Conservation (phyloP, 2,797 vertebrate genomes). For the Hydrophis major region DNA sequence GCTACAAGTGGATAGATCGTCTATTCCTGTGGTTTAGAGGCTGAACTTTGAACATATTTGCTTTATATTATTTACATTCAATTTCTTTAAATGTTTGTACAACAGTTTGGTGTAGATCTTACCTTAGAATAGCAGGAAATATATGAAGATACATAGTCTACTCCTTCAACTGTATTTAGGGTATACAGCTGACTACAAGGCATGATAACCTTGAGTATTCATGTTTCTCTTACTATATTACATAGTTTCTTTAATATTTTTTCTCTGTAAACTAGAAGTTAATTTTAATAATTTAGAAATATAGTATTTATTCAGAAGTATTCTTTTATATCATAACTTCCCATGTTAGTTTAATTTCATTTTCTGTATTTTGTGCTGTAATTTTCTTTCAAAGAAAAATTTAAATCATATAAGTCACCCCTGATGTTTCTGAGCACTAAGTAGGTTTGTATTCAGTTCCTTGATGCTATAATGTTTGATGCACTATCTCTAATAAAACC, state of each 20-base stretch:
- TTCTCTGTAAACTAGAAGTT: not conserved
- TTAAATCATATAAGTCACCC: not conserved
- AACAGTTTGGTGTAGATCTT: not conserved
- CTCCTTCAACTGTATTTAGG: not conserved
- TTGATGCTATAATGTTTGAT: not conserved
- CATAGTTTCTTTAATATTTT: not conserved
- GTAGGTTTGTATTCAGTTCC: not conserved
- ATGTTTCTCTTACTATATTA: not conserved
- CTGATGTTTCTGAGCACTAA: not conserved
- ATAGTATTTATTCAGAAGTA: not conserved
- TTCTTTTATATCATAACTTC: not conserved
- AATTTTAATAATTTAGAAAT: not conserved
- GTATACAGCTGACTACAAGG: not conserved
- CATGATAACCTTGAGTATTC: not conserved
- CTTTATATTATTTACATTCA: not conserved
- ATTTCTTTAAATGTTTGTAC: not conserved
- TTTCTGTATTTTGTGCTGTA: not conserved
- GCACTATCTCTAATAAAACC: not conserved
- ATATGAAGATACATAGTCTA: not conserved
- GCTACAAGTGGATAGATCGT: not conserved
- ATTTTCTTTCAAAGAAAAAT: not conserved
- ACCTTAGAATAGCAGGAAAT: not conserved
- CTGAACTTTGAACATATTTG: not conserved
- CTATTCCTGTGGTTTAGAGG: not conserved
- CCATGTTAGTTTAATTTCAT: not conserved